Percentiles rank a stretch among this genome's conserved stretches.
These are phyloP conservation scores for Hippocampus barbouri DNA, from an alignment of 2,113 vertebrate species.

Conservation along the genomic window DNA sequence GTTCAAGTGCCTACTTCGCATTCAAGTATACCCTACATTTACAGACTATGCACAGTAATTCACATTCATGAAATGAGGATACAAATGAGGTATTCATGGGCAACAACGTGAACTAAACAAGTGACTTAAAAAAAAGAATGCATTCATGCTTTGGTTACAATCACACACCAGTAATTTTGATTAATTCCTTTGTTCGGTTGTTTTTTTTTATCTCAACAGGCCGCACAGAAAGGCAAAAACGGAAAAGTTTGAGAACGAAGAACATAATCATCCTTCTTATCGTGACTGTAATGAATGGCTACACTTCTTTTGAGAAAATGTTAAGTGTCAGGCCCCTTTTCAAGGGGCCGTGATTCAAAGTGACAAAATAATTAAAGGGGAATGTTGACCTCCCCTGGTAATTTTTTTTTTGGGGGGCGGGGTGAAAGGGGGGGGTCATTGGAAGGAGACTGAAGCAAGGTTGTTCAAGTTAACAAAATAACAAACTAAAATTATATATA, in stretches of 20 bases:
- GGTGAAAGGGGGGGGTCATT: neutral
- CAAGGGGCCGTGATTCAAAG: neutral
- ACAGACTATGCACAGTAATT: slow-evolving; percentile 30
- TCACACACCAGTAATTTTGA: too few species aligned
- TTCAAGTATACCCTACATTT: slow-evolving; percentile 53
- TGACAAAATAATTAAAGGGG: slow-evolving; percentile 3
- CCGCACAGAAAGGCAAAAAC: neutral
- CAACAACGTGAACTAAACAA: neutral
- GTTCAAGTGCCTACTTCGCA: slow-evolving; percentile 42
- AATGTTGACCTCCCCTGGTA: neutral
- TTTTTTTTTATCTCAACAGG: neutral
- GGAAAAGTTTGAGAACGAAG: neutral
- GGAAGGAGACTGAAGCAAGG: neutral
- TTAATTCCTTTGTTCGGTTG: too few species aligned
- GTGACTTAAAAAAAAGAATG: too few species aligned
- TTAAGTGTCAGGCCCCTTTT: neutral
- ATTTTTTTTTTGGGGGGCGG: neutral
- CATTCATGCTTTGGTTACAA: too few species aligned
- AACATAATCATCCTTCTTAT: neutral
- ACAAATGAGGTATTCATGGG: neutral
- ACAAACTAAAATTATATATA: too few species aligned
- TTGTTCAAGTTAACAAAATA: too few species aligned
- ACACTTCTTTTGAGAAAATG: slow-evolving; percentile 9
- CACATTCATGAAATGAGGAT: slow-evolving; percentile 46
- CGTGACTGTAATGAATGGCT: slow-evolving; percentile 1